These are phyloP conservation scores for Tetramorium alpestre DNA, from an alignment of 1,140 invertebrate species.

Conservation along the genomic window DNA sequence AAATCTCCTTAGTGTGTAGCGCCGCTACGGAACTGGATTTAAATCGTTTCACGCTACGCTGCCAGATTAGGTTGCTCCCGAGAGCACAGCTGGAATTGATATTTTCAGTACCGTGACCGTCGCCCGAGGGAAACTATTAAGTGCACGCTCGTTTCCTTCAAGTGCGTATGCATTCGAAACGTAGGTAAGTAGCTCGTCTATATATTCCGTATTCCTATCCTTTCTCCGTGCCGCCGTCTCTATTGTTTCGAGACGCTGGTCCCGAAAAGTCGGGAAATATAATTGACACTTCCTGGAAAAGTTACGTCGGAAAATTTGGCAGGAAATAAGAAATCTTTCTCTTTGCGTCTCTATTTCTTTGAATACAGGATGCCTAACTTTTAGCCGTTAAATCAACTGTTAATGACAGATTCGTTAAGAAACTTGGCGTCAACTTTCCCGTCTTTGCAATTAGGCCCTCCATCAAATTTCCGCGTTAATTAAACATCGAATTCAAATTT, in stretches of 20 bases:
- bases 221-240: not conserved
- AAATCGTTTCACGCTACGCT: conserved; percentile 60
- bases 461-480: conserved; percentile 38
- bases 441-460: conserved; percentile 27
- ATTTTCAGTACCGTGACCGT: conserved; percentile 54
- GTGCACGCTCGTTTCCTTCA: conserved; percentile 49
- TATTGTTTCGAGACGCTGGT: not conserved
- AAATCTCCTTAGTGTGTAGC: conserved; percentile 55
- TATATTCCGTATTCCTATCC: not conserved
- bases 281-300: not conserved
- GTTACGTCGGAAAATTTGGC: not conserved
- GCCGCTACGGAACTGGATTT: conserved; percentile 54
- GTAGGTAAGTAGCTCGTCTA: not conserved
- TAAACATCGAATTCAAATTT: conserved; percentile 46
- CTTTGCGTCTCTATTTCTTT: not conserved
- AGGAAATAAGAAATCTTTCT: not conserved
- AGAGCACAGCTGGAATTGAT: conserved; percentile 58
- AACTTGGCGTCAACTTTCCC: conserved; percentile 1
- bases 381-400: conserved; percentile 14
- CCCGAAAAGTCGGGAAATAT: not conserved
- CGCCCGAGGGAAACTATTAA: conserved; percentile 48
- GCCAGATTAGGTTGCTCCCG: conserved; percentile 57
- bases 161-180: conserved; percentile 17
- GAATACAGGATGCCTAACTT: not conserved
- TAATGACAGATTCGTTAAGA: conserved; percentile 39